Percentiles rank a stretch among this genome's conserved stretches.
phyloP scores from a whole-genome alignment of 1,140 invertebrate species.

The Sinonovacula constricta region DNA sequence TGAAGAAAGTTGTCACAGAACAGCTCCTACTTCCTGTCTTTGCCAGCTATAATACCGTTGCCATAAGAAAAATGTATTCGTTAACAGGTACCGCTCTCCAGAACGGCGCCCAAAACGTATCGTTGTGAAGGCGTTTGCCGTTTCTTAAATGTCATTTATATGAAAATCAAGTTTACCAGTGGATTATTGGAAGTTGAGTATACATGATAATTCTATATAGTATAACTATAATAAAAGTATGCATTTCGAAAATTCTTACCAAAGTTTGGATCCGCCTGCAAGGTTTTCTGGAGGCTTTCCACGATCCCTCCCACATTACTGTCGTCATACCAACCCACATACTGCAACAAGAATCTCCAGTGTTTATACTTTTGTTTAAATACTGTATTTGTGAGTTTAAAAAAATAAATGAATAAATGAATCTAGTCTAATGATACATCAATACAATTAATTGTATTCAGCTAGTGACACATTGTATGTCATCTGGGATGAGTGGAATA shows the following conservation, averaged over 20 bases:
- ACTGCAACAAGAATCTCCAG: slow-evolving; percentile 64
- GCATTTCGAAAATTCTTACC: slow-evolving; percentile 69
- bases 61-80: too few relatives aligned
- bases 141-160: not conserved
- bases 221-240: not conserved
- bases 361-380: too few relatives aligned
- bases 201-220: not conserved
- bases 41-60: too few relatives aligned
- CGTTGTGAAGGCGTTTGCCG: not conserved
- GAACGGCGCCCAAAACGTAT: not conserved
- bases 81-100: too few relatives aligned
- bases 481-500: too few relatives aligned
- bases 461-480: too few relatives aligned
- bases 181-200: not conserved
- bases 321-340: slow-evolving; percentile 81
- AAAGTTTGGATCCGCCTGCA: slow-evolving; percentile 80
- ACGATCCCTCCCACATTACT: slow-evolving; percentile 79
- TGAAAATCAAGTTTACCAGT: not conserved
- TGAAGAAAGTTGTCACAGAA: too few relatives aligned
- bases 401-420: too few relatives aligned
- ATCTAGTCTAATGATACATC: too few relatives aligned
- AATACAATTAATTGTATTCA: too few relatives aligned
- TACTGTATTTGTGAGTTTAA: too few relatives aligned
- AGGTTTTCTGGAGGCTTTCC: slow-evolving; percentile 77
- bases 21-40: too few relatives aligned